phyloP scores from a whole-genome alignment of 1,140 invertebrate genomes.

The Dermatophagoides farinae region DNA sequence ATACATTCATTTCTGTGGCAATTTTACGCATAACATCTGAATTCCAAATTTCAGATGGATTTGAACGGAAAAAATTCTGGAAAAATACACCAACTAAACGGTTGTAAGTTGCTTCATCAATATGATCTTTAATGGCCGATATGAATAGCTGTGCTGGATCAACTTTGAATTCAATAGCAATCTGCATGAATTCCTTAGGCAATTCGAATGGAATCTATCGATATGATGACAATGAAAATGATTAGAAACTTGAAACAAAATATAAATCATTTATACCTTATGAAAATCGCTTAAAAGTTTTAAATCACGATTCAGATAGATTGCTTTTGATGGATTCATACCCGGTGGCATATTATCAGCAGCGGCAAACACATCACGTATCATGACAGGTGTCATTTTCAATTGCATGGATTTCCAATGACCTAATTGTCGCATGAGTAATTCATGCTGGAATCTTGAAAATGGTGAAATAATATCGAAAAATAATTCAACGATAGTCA shows the following conservation, averaged over 20 bases:
- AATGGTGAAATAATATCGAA: slow-evolving; percentile 32
- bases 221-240: too few species aligned
- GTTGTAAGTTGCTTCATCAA: slow-evolving; percentile 21
- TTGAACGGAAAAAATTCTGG: slow-evolving; percentile 20
- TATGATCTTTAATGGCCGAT: slow-evolving; percentile 21
- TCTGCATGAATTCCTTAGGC: slow-evolving; percentile 22
- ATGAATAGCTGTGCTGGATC: slow-evolving; percentile 26
- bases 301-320: slow-evolving; percentile 27
- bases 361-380: slow-evolving; percentile 23
- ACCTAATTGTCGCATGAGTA: slow-evolving; percentile 23
- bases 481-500: slow-evolving; percentile 24
- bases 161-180: slow-evolving; percentile 24
- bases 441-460: slow-evolving; percentile 30
- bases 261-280: neutral
- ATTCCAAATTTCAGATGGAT: slow-evolving; percentile 21
- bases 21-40: slow-evolving; percentile 21
- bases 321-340: slow-evolving; percentile 21
- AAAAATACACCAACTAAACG: slow-evolving; percentile 21
- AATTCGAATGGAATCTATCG: slow-evolving; percentile 23
- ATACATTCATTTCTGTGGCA: slow-evolving; percentile 19
- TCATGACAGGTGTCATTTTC: slow-evolving; percentile 26
- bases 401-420: slow-evolving; percentile 28
- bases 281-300: neutral
- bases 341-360: slow-evolving; percentile 12
- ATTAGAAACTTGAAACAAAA: neutral